These are phyloP conservation scores for Lasioglossum figueresi DNA, from an alignment of 2,888 invertebrate species.

Conservation along the genomic window DNA sequence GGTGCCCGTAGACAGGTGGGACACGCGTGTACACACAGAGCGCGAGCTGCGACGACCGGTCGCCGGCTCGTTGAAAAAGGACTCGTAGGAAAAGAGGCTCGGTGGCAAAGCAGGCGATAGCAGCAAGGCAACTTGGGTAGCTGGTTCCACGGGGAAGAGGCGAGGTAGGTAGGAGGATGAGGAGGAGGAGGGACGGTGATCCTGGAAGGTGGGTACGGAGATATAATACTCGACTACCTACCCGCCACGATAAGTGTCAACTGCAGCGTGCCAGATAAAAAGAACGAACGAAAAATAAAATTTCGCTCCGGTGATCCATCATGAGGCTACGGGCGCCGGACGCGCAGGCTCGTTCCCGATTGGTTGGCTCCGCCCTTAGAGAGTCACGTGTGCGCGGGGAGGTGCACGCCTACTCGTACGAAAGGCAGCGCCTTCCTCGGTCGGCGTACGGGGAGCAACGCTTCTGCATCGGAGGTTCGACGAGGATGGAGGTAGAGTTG, in stretches of 20 bases:
- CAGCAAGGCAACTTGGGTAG: conserved; percentile 8
- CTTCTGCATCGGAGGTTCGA: conserved; percentile 23
- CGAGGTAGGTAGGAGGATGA: not conserved
- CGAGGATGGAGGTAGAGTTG: not conserved
- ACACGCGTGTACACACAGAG: conserved; percentile 72
- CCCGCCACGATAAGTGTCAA: conserved; percentile 82
- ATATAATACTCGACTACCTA: conserved; percentile 74
- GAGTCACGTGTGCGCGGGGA: conserved; percentile 75
- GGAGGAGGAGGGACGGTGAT: conserved; percentile 60
- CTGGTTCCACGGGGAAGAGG: not conserved
- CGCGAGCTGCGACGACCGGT: conserved; percentile 39
- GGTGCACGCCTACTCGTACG: conserved; percentile 59
- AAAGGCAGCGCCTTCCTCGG: conserved; percentile 60
- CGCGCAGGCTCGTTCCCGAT: conserved; percentile 72
- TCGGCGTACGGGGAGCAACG: conserved; percentile 46
- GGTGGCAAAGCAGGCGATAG: conserved; percentile 22
- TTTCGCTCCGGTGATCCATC: conserved; percentile 81
- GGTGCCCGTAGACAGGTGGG: conserved; percentile 73
- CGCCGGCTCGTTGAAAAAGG: conserved; percentile 18
- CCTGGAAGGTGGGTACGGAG: conserved; percentile 72
- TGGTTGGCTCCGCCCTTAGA: conserved; percentile 78
- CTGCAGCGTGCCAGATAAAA: conserved; percentile 83
- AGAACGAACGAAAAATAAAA: conserved; percentile 81
- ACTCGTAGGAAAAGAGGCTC: conserved; percentile 4
- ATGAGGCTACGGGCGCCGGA: conserved; percentile 78